Evolutionary conservation across 2,888 invertebrate genomes (phyloP), one percentile per base, ranked within the genome.

Genomic region (Eulithis testata): DNA sequence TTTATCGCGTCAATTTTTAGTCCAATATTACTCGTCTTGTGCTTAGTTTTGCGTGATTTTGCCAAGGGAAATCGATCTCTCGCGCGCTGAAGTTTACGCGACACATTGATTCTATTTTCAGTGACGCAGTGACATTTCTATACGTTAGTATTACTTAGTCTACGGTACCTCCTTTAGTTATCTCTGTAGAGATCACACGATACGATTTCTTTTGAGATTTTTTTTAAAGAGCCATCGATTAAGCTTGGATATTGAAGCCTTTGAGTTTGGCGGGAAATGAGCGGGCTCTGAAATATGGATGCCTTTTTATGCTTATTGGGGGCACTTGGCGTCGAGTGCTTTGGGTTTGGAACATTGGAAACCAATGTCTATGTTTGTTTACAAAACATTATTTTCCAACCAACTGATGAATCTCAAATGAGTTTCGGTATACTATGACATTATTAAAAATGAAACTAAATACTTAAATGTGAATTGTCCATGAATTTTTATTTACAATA

Each of bases 111-210:
- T 49, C 1, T 9, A 11, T n/a, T 4, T 4, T 49, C n/a, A 21
- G 21, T 49, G 49, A 49, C 49, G 47, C 21, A 47, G 63, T 57
- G 51, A 45, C 12, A 21, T 11, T 5, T 63, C 57, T 43, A 12
- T 8, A 37, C n/a, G 3, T 54, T 27, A n/a, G 27, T 44, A 51
- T 21, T 21, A 6, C 11, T 31, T 59, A 58, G 44, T 58, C 66
- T 66, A 40, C 49, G 62, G 4, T 50, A 56, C 11, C 73, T 81
- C 83, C 83, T 84, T 80, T 81, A 83, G 87, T 84, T 89, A 89
- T 89, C 90, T 87, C 78, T 76, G 31, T 31, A 82, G 83, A 88
- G 87, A 89, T 89, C 88, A 89, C 78, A 86, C 86, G 87, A 85
- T 86, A 65, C 58, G 63, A 45, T 62, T 85, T 84, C 86, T 58